Evolutionary conservation across 2,797 vertebrate species (phyloP).

Genomic region (Botia kubotai): DNA sequence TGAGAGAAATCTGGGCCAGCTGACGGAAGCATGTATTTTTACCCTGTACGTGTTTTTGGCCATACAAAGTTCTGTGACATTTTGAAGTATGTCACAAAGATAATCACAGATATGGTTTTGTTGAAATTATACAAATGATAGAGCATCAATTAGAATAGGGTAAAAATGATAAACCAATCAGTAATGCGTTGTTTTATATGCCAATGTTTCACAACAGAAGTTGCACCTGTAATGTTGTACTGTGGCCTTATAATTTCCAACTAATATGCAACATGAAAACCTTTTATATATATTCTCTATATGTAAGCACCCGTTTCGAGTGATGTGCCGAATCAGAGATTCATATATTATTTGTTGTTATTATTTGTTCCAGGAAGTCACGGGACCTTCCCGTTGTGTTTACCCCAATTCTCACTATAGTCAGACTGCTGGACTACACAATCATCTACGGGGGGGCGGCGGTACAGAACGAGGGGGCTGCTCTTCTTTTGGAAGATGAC

Average conservation of each 20-base stretch:
- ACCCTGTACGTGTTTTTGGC: too few relatives aligned
- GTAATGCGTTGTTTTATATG: too few relatives aligned
- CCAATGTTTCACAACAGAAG: too few relatives aligned
- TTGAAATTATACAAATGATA: too few relatives aligned
- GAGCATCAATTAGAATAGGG: too few relatives aligned
- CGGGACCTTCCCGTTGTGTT: constrained; percentile 47
- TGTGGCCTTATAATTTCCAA: neutral
- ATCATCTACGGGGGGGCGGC: neutral
- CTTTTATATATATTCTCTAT: too few relatives aligned
- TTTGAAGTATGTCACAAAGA: too few relatives aligned
- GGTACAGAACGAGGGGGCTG: constrained; percentile 2
- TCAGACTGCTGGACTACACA: constrained; percentile 6
- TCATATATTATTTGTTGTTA: constrained; percentile 16
- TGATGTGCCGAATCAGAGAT: constrained; percentile 22
- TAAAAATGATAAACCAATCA: too few relatives aligned
- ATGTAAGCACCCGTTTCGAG: neutral
- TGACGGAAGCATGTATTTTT: neutral
- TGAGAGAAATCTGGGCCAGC: neutral
- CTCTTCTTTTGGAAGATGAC: constrained; percentile 46
- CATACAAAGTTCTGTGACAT: too few relatives aligned
- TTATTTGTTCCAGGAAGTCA: constrained; percentile 42
- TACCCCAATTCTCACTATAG: constrained; percentile 48
- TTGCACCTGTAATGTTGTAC: too few relatives aligned
- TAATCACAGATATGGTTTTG: too few relatives aligned
- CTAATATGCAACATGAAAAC: too few relatives aligned